Evolutionary conservation across 1,140 invertebrate genomes (phyloP), one percentile per base, ranked within the genome.

Genomic region (Drosophila repleta): DNA sequence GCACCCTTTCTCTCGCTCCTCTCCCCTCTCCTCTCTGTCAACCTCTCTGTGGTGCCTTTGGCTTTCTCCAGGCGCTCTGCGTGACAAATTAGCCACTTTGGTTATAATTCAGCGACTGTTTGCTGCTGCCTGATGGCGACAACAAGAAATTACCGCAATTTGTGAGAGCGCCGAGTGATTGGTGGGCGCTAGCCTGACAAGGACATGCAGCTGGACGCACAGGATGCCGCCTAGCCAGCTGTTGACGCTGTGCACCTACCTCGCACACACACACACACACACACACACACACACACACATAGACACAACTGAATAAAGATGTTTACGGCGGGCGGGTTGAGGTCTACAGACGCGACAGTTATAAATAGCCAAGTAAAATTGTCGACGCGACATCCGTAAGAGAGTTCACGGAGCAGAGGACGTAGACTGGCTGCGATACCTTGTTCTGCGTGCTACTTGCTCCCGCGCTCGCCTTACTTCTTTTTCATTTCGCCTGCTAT

Each of bases 101-200:
- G 62, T 63, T 63, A 75, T 75, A 75, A 75, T 72, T 75, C 73
- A 75, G 68, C 73, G 61, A 62, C 55, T 71, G 61, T 61, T 49
- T 63, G 74, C 61, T 62, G 67, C 69, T 63, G 70, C 70, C 65
- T 78, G 84, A 72, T 70, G 76, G 79, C 83, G 83, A 83, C 83
- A 88, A 88, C 83, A 88, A 89, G 84, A 88, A 88, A 88, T 88
- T 85, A 88, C 83, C 83, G 73, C 83, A 88, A 88, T 88, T 88
- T 88, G 83, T 79, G 76, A 68, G 79, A 65, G 64, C 74, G 75
- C 49, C 72, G 83, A 87, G 72, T 87, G 83, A 87, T 87, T 83
- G 83, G 79, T 83, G 76, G 61, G 51, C 70, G 37, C 60, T 46
- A 45, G 53, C 15, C 56, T 46, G 72, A 62, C 56, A 74, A 70